Conservation (phyloP, 30 jellyfish, hydroid and myxozoan genomes). For the Clytia hemisphaerica region DNA sequence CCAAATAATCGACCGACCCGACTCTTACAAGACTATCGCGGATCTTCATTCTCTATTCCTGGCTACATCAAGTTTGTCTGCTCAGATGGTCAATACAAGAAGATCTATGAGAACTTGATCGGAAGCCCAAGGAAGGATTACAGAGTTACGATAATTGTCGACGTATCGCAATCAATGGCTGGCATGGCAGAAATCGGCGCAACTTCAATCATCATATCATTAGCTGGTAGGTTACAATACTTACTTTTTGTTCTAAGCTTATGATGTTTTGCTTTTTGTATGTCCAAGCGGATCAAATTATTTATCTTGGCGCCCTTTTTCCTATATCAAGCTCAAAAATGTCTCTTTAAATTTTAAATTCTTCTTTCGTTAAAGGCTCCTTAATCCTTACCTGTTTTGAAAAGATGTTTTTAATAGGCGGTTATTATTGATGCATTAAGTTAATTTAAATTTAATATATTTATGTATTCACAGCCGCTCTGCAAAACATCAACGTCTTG, state of each 20-base stretch:
- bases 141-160: not conserved
- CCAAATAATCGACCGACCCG: slow-evolving; percentile 12
- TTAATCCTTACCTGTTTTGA: no score
- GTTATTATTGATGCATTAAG: no score
- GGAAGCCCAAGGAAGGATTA: slow-evolving; percentile 15
- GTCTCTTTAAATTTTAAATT: not conserved
- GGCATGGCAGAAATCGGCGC: slow-evolving; percentile 15
- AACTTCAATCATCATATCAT: not conserved
- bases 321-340: not conserved
- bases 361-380: no score
- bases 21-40: slow-evolving; percentile 9
- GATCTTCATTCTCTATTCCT: not conserved
- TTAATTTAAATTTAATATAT: no score
- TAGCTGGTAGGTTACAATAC: not conserved
- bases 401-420: no score
- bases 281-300: not conserved
- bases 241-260: not conserved
- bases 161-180: slow-evolving; percentile 3
- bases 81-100: slow-evolving; percentile 15
- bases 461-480: no score
- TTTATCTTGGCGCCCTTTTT: not conserved
- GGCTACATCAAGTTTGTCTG: slow-evolving; percentile 11
- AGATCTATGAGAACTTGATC: slow-evolving; percentile 5
- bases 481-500: not conserved
- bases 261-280: not conserved